Evolutionary conservation across 1,140 invertebrate species (phyloP).

Genomic region (Theocolax elegans): DNA sequence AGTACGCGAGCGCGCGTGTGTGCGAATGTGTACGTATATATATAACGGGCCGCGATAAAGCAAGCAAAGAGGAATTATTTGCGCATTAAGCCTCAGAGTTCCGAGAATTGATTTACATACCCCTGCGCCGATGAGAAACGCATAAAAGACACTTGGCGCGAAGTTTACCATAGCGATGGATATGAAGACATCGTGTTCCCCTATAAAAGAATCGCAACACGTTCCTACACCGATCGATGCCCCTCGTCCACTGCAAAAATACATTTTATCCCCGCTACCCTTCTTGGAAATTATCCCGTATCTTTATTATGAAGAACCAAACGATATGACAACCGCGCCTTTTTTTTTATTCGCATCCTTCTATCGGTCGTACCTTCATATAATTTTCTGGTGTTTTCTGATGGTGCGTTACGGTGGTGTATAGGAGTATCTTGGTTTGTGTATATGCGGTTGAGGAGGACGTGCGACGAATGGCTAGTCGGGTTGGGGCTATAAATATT

Average conservation of each 20-base stretch:
- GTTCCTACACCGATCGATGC: slow-evolving; percentile 55
- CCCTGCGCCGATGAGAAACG: neutral
- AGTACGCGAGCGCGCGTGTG: no score
- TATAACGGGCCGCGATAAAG: no score
- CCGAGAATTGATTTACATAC: slow-evolving; percentile 21
- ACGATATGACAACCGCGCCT: no score
- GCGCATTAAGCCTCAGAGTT: neutral
- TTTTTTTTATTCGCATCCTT: no score
- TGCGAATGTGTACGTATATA: no score
- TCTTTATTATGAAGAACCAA: slow-evolving; percentile 50
- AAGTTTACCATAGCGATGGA: neutral
- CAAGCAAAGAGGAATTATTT: neutral
- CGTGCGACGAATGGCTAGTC: slow-evolving; percentile 54
- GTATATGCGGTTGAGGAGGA: slow-evolving; percentile 50
- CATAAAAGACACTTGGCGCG: slow-evolving; percentile 21
- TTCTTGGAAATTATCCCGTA: slow-evolving; percentile 54
- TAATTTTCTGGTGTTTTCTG: no score
- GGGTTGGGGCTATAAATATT: slow-evolving; percentile 52
- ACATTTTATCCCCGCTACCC: slow-evolving; percentile 53
- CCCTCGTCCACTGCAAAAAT: no score
- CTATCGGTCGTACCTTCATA: no score
- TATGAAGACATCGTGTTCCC: no score
- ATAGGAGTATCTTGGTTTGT: no score
- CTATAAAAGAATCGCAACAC: slow-evolving; percentile 61
- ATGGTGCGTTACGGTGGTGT: no score